Conservation (phyloP, 1,140 invertebrate species). For the Teleopsis dalmanni region DNA sequence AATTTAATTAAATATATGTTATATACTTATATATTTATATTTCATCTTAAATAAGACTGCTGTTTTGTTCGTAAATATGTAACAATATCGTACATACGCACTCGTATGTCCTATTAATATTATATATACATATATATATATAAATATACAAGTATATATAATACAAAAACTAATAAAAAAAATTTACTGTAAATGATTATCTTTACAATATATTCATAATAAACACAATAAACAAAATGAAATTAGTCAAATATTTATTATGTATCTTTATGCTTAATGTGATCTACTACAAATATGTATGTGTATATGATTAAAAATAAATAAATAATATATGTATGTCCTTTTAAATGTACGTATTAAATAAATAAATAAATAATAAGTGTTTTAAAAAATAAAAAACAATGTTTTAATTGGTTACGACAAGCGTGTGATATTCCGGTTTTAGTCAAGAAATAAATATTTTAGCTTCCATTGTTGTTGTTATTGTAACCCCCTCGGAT, state of each 20-base stretch:
- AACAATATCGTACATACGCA: no score
- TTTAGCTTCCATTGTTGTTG: no score
- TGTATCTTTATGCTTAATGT: constrained; percentile 38
- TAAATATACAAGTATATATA: constrained; percentile 26
- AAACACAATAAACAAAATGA: constrained; percentile 11
- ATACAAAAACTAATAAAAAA: constrained; percentile 13
- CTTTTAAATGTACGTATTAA: background rate
- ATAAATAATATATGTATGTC: constrained; percentile 8
- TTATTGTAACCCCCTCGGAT: no score
- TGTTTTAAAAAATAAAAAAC: no score
- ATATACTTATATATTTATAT: no score
- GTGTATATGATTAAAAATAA: constrained; percentile 35
- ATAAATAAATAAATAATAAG: no score
- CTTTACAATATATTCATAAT: constrained; percentile 11
- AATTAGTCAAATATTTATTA: constrained; percentile 39
- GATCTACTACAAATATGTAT: constrained; percentile 27
- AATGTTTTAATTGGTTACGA: no score
- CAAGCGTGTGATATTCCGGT: no score
- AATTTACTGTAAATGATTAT: constrained; percentile 9
- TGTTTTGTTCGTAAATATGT: constrained; percentile 45
- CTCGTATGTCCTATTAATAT: constrained; percentile 27
- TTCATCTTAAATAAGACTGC: constrained; percentile 43
- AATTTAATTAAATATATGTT: no score
- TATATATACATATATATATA: constrained; percentile 7
- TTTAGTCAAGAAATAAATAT: no score